Base-by-base conservation (phyloP, 2,888 invertebrate genomes). In the Neoaliturus tenellus region DNA sequence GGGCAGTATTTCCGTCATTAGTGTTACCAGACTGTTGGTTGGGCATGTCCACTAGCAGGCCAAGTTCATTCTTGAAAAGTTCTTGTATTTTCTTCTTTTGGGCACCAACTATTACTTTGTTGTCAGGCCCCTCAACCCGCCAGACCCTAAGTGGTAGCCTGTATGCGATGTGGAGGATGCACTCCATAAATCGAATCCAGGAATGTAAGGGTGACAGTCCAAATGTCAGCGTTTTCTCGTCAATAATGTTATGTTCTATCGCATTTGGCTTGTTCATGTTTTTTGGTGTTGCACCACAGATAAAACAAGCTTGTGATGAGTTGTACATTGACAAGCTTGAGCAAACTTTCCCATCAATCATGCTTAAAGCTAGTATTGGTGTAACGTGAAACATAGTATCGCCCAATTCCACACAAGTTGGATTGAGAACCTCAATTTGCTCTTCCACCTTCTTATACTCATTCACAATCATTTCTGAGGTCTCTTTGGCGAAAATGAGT, bases 281-380 rank as follows among this genome's bases (percentile, higher is more conserved):
- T 44, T 44, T 44, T 44, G 44, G 44, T 44, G 4, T 44, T 17
- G 44, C 44, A 44, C 44, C 44, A 44, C 44, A 44, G 44, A 44
- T 44, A 17, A 44, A 44, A 69, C 69, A 69, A 69, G 31, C 69
- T 23, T 69, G 28, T 4, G 28, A 69, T 69, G 69, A 25, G 12
- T 0, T 25, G 69, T 69, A 69, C 31, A 31, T 25, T 23, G 69
- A 69, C 35, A 69, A 20, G 20, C 33, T 35, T 20, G 69, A 69
- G 31, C 28, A 69, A n/a, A 69, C 5, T 14, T 69, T 69, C 33
- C 69, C 69, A 69, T 69, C 69, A 1, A 69, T 69, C 28, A 69
- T 69, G n/a, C 31, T 25, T 20, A 69, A 23, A 69, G 35, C 31
- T 69, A 69, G 17, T 44, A 44, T 17, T 44, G 44, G 44, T 44